These are phyloP conservation scores for Lophius americanus DNA, from an alignment of 2,797 vertebrate genomes.

Conservation along the genomic window DNA sequence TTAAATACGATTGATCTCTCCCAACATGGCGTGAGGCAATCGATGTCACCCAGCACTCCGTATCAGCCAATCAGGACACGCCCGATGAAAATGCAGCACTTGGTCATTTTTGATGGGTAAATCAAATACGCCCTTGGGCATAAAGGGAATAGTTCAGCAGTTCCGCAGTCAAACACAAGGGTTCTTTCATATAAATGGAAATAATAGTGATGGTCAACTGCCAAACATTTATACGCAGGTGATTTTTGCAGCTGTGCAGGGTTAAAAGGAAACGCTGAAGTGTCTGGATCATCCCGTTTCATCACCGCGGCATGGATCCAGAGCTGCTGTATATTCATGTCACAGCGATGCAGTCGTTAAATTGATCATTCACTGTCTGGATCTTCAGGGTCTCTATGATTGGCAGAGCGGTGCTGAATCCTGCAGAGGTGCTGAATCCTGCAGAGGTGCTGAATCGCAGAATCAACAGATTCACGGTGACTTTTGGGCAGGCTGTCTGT, in stretches of 20 bases:
- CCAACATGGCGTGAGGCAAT: slow-evolving; percentile 29
- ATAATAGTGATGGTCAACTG: slow-evolving; percentile 17
- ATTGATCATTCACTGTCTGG: slow-evolving; percentile 53
- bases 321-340: slow-evolving; percentile 59
- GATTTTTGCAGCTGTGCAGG: slow-evolving; percentile 31
- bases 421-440: slow-evolving; percentile 31
- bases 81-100: slow-evolving; percentile 22
- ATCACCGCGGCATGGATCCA: slow-evolving; percentile 7
- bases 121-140: slow-evolving; percentile 13
- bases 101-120: slow-evolving; percentile 47
- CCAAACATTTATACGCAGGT: slow-evolving; percentile 27
- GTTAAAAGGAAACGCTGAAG: slow-evolving; percentile 16
- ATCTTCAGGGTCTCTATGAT: slow-evolving; percentile 33
- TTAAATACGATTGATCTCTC: slow-evolving; percentile 65
- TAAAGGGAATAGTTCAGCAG: background rate
- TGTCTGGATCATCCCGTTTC: slow-evolving; percentile 1
- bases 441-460: slow-evolving; percentile 38
- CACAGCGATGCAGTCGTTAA: slow-evolving; percentile 2
- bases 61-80: slow-evolving; percentile 26
- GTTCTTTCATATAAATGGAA: background rate
- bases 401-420: slow-evolving; percentile 40
- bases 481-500: slow-evolving; percentile 30
- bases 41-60: slow-evolving; percentile 21
- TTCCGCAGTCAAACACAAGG: slow-evolving; percentile 5
- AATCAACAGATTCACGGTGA: slow-evolving; percentile 47